A percentile compares a stretch with the other conserved stretches of the same genome.
Conservation (phyloP, 2,797 vertebrate genomes). For the Halcyon smyrnensis region DNA sequence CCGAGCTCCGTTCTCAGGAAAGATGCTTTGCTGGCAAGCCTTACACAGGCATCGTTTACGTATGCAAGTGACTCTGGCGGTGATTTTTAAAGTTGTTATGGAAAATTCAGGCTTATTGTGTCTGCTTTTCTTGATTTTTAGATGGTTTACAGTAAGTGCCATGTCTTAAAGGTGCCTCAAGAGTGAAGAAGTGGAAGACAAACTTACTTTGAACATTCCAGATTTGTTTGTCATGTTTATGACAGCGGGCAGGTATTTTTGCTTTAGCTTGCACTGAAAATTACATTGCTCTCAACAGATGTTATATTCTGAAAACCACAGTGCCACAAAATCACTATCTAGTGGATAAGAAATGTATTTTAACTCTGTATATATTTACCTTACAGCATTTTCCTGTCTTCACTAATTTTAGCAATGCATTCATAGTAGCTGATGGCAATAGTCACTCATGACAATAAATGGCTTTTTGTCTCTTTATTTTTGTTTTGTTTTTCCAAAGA, state of each 20-base stretch:
- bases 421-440: constrained; percentile 82
- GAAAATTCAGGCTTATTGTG: constrained; percentile 62
- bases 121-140: constrained; percentile 67
- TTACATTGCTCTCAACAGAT: constrained; percentile 81
- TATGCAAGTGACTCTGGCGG: constrained; percentile 70
- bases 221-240: constrained; percentile 76
- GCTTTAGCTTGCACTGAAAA: constrained; percentile 93
- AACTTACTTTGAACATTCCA: constrained; percentile 89
- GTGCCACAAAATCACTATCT: constrained; percentile 80
- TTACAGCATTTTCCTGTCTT: constrained; percentile 84
- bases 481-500: constrained; percentile 78
- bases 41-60: constrained; percentile 76
- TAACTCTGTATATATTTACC: constrained; percentile 90
- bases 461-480: constrained; percentile 76
- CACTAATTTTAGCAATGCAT: constrained; percentile 83
- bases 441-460: constrained; percentile 74
- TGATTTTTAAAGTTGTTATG: constrained; percentile 57
- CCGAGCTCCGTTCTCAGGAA: constrained; percentile 85
- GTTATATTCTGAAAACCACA: constrained; percentile 77
- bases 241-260: constrained; percentile 82
- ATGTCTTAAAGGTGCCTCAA: constrained; percentile 73
- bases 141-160: constrained; percentile 76
- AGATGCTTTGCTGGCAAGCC: constrained; percentile 76
- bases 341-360: constrained; percentile 80
- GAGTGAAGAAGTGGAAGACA: constrained; percentile 72